phyloP scores from a whole-genome alignment of 2,113 vertebrate species.

The Mustela lutreola region DNA sequence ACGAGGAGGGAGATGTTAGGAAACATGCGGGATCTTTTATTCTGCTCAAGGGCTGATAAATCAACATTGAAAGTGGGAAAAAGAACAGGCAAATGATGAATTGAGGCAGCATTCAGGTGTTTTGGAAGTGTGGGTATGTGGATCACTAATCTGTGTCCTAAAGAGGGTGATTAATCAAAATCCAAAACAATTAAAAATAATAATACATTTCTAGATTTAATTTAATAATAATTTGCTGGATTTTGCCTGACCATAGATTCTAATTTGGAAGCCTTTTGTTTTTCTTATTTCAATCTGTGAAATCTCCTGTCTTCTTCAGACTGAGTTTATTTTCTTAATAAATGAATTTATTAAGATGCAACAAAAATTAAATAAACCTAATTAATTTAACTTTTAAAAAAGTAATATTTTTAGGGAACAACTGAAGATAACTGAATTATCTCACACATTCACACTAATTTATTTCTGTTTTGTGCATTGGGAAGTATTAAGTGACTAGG shows the following conservation, averaged over 20 bases:
- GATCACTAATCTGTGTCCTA: neutral
- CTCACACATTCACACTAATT: neutral
- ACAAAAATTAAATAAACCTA: conserved; percentile 47
- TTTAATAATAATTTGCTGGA: neutral
- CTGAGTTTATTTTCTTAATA: neutral
- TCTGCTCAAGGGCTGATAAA: neutral
- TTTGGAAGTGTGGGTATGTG: neutral
- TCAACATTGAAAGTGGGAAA: neutral
- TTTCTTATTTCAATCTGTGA: neutral
- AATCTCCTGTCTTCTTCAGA: neutral
- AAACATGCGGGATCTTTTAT: neutral
- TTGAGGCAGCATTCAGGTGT: neutral
- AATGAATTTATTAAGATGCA: conserved; percentile 39
- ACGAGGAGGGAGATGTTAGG: neutral
- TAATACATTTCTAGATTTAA: neutral
- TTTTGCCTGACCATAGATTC: neutral
- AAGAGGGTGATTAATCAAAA: neutral
- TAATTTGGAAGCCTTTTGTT: neutral
- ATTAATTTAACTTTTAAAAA: conserved; percentile 47
- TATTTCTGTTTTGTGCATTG: neutral
- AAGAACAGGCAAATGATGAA: neutral
- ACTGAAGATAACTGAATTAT: neutral
- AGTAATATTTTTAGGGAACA: neutral
- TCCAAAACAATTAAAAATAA: neutral
- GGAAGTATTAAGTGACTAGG: neutral